Evolutionary conservation across 1,140 invertebrate genomes (phyloP).

Genomic region (Capitella teleta): DNA sequence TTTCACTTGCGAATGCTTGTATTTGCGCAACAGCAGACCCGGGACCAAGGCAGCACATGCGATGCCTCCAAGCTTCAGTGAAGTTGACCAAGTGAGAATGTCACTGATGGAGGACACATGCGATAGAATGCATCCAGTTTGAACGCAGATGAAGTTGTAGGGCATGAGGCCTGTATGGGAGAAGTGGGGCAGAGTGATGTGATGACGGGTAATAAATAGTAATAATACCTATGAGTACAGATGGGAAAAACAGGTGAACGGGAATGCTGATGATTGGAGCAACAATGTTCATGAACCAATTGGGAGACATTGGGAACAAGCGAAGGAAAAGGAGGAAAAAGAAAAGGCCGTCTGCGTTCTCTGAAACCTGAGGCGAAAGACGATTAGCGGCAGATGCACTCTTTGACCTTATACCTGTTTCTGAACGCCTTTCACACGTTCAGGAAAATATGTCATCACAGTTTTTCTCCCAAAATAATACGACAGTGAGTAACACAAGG

Average conservation of each 20-base stretch:
- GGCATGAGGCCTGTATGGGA: constrained; percentile 50
- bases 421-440: constrained; percentile 40
- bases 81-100: constrained; percentile 45
- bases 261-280: constrained; percentile 53
- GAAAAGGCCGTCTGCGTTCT: constrained; percentile 47
- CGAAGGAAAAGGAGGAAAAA: constrained; percentile 54
- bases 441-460: constrained; percentile 45
- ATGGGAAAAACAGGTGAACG: constrained; percentile 49
- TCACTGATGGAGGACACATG: constrained; percentile 49
- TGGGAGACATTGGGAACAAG: constrained; percentile 57
- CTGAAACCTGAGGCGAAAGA: constrained; percentile 41
- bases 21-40: constrained; percentile 2
- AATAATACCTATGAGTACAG: constrained; percentile 50
- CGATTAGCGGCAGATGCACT: not conserved
- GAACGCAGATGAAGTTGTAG: constrained; percentile 55
- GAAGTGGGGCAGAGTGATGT: not conserved
- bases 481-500: constrained; percentile 51
- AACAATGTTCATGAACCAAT: constrained; percentile 56
- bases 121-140: constrained; percentile 50
- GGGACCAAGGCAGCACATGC: constrained; percentile 4
- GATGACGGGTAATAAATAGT: not conserved
- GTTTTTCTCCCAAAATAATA: constrained; percentile 45
- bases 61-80: constrained; percentile 41
- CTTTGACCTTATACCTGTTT: constrained; percentile 36
- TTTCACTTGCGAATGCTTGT: too few relatives aligned